These are phyloP conservation scores for Sesamia inferens DNA, from an alignment of 2,888 invertebrate species.

Conservation along the genomic window DNA sequence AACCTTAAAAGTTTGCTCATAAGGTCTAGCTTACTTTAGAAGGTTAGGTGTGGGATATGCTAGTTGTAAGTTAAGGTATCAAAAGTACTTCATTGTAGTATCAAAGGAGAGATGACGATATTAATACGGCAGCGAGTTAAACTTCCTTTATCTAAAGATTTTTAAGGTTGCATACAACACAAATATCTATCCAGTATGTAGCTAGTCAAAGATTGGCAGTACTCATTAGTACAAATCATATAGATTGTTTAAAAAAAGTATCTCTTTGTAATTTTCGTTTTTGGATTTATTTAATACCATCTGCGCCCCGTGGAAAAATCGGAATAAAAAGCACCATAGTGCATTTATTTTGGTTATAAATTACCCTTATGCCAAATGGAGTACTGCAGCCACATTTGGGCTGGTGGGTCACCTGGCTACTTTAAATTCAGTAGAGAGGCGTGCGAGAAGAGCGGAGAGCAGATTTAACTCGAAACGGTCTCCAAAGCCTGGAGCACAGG, in stretches of 20 bases:
- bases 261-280: not conserved
- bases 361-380: no score
- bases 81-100: not conserved
- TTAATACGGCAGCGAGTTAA: not conserved
- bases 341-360: no score
- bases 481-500: no score
- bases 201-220: not conserved
- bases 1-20: slow-evolving; percentile 52
- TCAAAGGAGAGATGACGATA: not conserved
- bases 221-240: not conserved
- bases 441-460: no score
- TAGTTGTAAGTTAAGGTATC: not conserved
- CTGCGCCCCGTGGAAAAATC: no score
- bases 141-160: not conserved
- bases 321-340: no score
- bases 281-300: not conserved
- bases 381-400: no score
- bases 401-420: no score
- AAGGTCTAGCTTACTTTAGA: slow-evolving; percentile 46
- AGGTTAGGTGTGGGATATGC: slow-evolving; percentile 14
- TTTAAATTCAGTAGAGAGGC: no score
- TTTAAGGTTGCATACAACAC: not conserved
- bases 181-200: not conserved
- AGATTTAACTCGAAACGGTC: no score
- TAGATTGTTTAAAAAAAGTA: not conserved